Conservation (phyloP, 2,888 invertebrate genomes). For the Melieria picta region DNA sequence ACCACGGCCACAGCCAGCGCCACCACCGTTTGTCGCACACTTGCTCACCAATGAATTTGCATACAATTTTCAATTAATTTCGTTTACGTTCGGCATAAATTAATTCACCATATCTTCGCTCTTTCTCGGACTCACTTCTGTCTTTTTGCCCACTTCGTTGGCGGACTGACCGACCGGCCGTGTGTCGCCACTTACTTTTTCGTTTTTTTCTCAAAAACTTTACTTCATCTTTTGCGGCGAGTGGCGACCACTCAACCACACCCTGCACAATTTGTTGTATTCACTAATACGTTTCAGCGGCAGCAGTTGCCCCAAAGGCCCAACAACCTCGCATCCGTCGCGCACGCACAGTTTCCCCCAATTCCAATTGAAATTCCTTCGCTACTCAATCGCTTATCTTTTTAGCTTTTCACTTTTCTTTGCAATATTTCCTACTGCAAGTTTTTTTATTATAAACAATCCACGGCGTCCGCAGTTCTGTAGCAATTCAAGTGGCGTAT, state of each 20-base stretch:
- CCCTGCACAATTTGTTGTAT: slow-evolving; percentile 37
- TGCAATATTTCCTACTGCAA: background rate
- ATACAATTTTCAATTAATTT: slow-evolving; percentile 30
- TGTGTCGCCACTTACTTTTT: background rate
- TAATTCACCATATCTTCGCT: slow-evolving; percentile 15
- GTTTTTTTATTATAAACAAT: slow-evolving; percentile 24
- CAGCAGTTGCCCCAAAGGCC: background rate
- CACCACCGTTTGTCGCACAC: background rate
- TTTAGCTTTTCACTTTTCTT: no score
- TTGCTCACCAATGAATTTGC: slow-evolving; percentile 24
- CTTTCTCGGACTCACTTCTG: background rate
- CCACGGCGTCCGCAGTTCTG: no score
- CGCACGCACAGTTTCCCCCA: slow-evolving; percentile 1
- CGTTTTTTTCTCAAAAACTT: slow-evolving; percentile 9
- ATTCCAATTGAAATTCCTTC: slow-evolving; percentile 20
- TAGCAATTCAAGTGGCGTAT: no score
- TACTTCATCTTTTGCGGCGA: background rate
- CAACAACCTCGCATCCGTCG: background rate
- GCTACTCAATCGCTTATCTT: no score
- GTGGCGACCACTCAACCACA: slow-evolving; percentile 34
- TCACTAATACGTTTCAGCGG: slow-evolving; percentile 18
- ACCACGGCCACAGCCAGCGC: no score
- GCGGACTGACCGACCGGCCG: background rate
- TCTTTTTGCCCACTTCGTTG: background rate
- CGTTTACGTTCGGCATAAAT: slow-evolving; percentile 32